Percentiles rank a stretch among this genome's conserved stretches.
phyloP scores from a whole-genome alignment of 2,888 invertebrate genomes.

The Lepidochrysops patricia region DNA sequence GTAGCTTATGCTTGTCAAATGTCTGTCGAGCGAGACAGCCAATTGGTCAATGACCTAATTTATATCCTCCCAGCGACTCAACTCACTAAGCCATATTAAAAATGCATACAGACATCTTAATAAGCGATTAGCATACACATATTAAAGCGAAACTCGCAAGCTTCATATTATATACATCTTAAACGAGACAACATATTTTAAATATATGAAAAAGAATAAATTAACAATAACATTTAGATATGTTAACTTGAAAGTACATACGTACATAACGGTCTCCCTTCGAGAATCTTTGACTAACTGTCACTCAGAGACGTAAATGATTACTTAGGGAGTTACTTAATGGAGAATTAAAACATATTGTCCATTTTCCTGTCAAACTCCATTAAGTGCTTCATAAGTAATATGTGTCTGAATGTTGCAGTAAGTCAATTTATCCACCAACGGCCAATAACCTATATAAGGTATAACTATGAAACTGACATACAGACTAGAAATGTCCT shows the following conservation, averaged over 20 bases:
- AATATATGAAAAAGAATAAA: constrained; percentile 25
- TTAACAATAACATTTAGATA: constrained; percentile 40
- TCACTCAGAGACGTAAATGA: no score
- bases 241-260: constrained; percentile 49
- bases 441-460: no score
- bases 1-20: neutral
- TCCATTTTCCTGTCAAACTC: no score
- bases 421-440: no score
- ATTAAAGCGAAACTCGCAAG: neutral
- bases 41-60: neutral
- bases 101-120: constrained; percentile 3
- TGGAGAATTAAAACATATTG: no score
- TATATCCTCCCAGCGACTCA: neutral
- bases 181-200: constrained; percentile 16
- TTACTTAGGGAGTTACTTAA: no score
- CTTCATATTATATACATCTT: constrained; percentile 10
- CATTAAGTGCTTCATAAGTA: no score
- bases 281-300: no score
- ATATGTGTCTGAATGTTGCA: no score
- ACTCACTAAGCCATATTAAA: neutral
- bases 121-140: neutral
- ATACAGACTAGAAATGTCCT: no score
- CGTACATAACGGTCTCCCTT: no score
- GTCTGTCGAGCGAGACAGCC: neutral
- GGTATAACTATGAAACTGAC: no score